phyloP scores from a whole-genome alignment of 2,113 vertebrate species.

The Mobula hypostoma region DNA sequence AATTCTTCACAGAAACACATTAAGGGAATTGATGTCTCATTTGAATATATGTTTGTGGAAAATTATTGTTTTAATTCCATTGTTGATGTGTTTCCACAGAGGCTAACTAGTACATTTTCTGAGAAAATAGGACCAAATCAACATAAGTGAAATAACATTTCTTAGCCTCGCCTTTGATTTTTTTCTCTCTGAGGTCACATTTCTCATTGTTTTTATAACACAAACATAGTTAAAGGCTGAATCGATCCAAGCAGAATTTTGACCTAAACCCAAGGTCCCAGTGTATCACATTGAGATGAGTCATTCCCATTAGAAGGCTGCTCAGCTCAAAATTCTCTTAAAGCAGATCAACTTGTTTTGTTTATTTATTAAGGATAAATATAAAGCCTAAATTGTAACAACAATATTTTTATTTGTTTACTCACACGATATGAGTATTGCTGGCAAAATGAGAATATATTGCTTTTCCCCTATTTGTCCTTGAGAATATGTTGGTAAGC shows the following conservation, averaged over 20 bases:
- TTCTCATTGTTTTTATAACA: neutral
- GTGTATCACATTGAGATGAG: neutral
- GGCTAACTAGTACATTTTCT: neutral
- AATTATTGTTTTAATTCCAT: neutral
- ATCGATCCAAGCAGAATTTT: neutral
- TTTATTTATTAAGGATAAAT: neutral
- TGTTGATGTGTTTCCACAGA: neutral
- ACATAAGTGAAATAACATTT: neutral
- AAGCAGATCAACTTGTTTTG: neutral
- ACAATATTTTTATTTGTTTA: neutral
- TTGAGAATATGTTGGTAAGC: neutral
- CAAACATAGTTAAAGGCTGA: neutral
- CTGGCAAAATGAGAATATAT: neutral
- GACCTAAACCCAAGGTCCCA: neutral
- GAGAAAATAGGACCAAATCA: neutral
- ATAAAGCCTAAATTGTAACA: no score
- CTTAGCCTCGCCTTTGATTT: neutral
- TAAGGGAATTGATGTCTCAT: neutral
- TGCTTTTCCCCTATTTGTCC: neutral
- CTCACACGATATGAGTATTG: neutral
- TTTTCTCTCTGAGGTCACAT: neutral
- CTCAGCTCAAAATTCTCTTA: neutral
- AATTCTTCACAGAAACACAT: neutral
- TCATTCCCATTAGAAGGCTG: neutral
- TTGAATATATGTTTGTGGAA: neutral